Base-by-base conservation (phyloP, 2,888 invertebrate genomes). In the Lobophora halterata region DNA sequence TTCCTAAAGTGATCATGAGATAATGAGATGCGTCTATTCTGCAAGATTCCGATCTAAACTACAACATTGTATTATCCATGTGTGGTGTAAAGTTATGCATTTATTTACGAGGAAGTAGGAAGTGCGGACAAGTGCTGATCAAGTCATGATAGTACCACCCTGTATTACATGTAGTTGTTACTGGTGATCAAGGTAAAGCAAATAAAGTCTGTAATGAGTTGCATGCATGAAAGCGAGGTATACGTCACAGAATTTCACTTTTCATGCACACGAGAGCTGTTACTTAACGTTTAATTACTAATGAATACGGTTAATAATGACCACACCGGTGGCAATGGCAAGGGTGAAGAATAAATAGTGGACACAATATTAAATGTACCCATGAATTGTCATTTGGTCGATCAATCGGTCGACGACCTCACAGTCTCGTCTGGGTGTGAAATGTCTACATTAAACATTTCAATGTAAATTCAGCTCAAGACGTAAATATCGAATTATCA, bases 171-270 rank as follows among this genome's bases (percentile, higher is more conserved):
- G 5, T 3, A 19, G 6, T 7, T 7, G 7, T 7, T 19, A 2
- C 7, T 5, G 3, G n/a, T n/a, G n/a, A n/a, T n/a, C n/a, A n/a
- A n/a, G 7, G 1, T 19, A 8, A 25, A 25, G 4, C 14, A 8
- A 26, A 5, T 16, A 16, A 26, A 26, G 2, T 2, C 8, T 26
- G 8, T 5, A 32, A 24, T 7, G 17, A 25, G 5, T 4, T 17
- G 9, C 17, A 32, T 6, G 3, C 26, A 44, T 33, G 33, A 26
- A 31, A 44, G 25, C 14, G 14, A 19, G 7, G 21, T 29, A 11
- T n/a, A 42, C 34, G 35, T 21, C 31, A 32, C 38, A 40, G n/a
- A 48, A 45, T 57, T 58, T 59, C 55, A 59, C 53, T 57, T 57
- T 53, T 42, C 46, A 30, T 27, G 48, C 42, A 42, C 49, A 21